Base-by-base conservation (phyloP, 2,797 vertebrate genomes). In the Ciconia nigra region DNA sequence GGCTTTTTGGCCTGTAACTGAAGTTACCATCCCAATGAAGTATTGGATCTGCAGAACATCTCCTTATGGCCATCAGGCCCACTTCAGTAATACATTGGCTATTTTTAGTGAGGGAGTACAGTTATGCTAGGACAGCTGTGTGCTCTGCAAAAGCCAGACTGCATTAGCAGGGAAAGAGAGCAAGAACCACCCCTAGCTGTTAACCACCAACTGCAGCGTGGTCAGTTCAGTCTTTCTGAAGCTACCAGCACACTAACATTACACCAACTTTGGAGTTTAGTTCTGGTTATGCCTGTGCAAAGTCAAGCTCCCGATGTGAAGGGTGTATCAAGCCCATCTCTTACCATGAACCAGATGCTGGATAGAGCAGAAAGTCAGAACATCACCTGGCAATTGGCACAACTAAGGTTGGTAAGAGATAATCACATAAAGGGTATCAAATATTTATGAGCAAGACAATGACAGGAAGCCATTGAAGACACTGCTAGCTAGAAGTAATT, bases 391-490 rank as follows among this genome's bases (percentile, higher is more conserved):
- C 67, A 80, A 63, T 0, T 18, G 22, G 78, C 63, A 93, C 78
- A 84, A 82, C 78, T 55, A 37, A 29, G 13, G 22, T 18, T 78
- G 52, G 7, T 7, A 33, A 80, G 67, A 72, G 31, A 94, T 19
- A 54, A 84, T 67, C 63, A 26, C 17, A 1, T 46, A 87, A 47
- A 41, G 37, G 31, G 7, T 39, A 65, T 95, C 44, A 94, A 85
- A 67, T 91, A 96, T 95, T 89, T 52, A 96, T 57, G 41, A 85
- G 47, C 7, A 58, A 89, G 44, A 87, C 94, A 90, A 79, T 58
- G 86, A 90, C 87, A 96, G 95, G 91, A 96, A 96, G 25, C 52
- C 47, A 77, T 67, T 52, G 59, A 82, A 87, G 47, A 91, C 62
- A 46, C 57, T 31, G 10, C 62, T 87, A 83, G 80, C 72, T 87